A percentile compares a stretch with the other conserved stretches of the same genome.
phyloP scores from a whole-genome alignment of 2,888 invertebrate genomes.

The Catonia carolina region DNA sequence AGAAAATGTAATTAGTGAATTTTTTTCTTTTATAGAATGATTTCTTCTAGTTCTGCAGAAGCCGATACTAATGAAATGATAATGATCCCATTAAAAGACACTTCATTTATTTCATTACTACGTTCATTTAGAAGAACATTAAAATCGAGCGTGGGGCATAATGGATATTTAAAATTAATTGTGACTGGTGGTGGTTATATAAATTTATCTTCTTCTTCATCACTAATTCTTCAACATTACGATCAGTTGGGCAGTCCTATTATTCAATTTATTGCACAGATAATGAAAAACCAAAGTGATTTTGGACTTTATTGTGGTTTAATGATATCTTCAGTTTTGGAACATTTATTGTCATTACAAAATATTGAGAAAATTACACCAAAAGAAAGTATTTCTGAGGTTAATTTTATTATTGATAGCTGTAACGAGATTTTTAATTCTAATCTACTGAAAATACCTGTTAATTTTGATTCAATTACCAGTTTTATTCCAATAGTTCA shows the following conservation, averaged over 20 bases:
- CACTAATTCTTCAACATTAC: slow-evolving; percentile 4
- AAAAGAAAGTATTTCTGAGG: not conserved
- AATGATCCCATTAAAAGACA: not conserved
- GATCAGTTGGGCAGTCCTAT: slow-evolving; percentile 17
- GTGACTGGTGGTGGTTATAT: slow-evolving; percentile 20
- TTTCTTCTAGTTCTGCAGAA: no score
- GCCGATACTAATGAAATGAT: not conserved
- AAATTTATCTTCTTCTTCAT: slow-evolving; percentile 4
- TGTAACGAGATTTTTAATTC: slow-evolving; percentile 2
- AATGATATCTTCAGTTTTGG: slow-evolving; percentile 8
- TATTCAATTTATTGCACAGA: slow-evolving; percentile 12
- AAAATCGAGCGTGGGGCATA: slow-evolving; percentile 15
- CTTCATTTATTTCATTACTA: slow-evolving; percentile 2
- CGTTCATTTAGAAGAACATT: slow-evolving; percentile 13
- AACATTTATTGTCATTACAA: slow-evolving; percentile 11
- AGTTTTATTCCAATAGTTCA: slow-evolving; percentile 5
- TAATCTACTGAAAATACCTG: not conserved
- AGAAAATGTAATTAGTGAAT: no score
- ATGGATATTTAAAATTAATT: slow-evolving; percentile 12
- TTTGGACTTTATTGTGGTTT: slow-evolving; percentile 17
- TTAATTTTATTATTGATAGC: slow-evolving; percentile 3
- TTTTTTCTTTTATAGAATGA: no score
- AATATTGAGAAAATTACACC: not conserved
- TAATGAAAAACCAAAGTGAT: slow-evolving; percentile 12
- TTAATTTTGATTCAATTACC: slow-evolving; percentile 14